Base-by-base conservation (phyloP, 1,140 invertebrate genomes). In the Scylla paramamosain region DNA sequence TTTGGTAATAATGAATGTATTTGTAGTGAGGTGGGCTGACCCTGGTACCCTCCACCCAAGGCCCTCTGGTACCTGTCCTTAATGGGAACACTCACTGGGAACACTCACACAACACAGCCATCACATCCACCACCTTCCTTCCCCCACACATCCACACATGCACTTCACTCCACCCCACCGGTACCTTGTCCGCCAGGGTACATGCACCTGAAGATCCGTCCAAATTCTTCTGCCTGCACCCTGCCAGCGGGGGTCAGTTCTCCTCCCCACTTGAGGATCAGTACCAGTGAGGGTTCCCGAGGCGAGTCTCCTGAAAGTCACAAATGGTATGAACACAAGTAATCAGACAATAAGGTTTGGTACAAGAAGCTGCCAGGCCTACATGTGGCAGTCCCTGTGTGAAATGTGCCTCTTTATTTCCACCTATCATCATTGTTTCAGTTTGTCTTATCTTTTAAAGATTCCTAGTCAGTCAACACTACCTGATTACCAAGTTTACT, bases 211-310 rank as follows among this genome's bases (percentile, higher is more conserved):
- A 99, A 99, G 96, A 99, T 99, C 96, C 99, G 98, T 6, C 99
- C 99, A 48, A 99, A 97, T 97, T 99, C 99, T 97, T 99, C 99
- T 3, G 99, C 99, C 97, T 99, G 99, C 45, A 99, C 98, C 93
- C 99, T 98, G 28, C 99, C 99, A 0, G 99, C 99, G 0, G 99
- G 99, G n/a, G 99, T 99, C 96, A 99, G 97, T 97, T 99, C 99
- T 52, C 99, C 99, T 93, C 99, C 99, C 99, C 99, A 99, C 97
- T 99, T 99, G 46, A 99, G 97, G 96, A 99, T 99, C 67, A 99
- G 97, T 25, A 99, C 98, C 84, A 99, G 97, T 0, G 99, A 99
- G 3, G 99, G 99, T 96, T 99, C 98, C 84, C 98, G 98, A 3
- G 98, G 98, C 95, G 97, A 97, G 97, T 99, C 98, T 98, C 97